Base-by-base conservation (phyloP, 2,797 vertebrate genomes). In the Myiothlypis coronata region DNA sequence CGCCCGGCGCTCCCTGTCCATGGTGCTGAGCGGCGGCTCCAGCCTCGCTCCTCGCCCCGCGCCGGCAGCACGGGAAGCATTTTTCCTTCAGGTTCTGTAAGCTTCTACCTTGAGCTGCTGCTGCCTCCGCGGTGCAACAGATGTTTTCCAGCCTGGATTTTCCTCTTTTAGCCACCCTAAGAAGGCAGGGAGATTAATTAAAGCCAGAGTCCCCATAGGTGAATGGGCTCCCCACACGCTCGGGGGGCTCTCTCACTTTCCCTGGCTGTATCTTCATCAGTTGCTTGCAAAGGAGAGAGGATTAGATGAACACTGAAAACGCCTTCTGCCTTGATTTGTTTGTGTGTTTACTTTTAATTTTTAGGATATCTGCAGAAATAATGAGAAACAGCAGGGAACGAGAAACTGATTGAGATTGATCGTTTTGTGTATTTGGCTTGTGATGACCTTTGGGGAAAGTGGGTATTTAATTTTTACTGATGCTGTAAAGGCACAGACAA, bases 391-490 rank as follows among this genome's bases (percentile, higher is more conserved):
- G 87, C 74, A 44, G 80, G 87, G 80, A 82, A 83, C 0, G 2
- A 67, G 87, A 79, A 90, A 76, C 74, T 56, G 71, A 91, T 87
- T 75, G 94, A 94, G 91, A 96, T 81, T 86, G 94, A 96, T 94
- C 3, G 8, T 79, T 94, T 64, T 0, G 2, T 68, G 64, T 75
- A 74, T 88, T 91, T 7, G 8, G 72, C 91, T 93, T 79, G 72
- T 4, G 56, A 52, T 84, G 89, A 96, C 96, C 96, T 96, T 94
- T 88, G 74, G 52, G 80, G 90, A 93, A 91, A 94, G 87, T 55
- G 77, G 49, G 52, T 71, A 83, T 97, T 96, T 96, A 95, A 95
- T 94, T 97, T 96, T 95, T 95, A 96, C 94, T 91, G 89, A 90
- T 96, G 89, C 86, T 94, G 85, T 95, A 94, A 91, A 97, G 88